These are phyloP conservation scores for Leptonema lineaticorne DNA, from an alignment of 1,140 invertebrate genomes.

Conservation along the genomic window DNA sequence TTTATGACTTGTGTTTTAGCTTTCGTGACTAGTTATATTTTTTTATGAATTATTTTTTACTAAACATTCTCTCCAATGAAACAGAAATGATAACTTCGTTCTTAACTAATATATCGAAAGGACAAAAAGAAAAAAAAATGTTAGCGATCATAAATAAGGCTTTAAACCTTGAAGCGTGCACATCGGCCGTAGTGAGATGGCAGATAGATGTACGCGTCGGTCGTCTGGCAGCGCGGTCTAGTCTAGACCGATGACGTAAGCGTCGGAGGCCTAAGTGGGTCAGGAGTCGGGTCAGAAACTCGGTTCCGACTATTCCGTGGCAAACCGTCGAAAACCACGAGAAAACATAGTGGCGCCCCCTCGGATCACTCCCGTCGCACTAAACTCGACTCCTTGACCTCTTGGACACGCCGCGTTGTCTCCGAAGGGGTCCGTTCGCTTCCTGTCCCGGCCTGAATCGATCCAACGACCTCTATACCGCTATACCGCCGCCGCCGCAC, in stretches of 20 bases:
- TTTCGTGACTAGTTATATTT: no score
- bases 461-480: not conserved
- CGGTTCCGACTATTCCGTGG: not conserved
- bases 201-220: not conserved
- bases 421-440: not conserved
- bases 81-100: no score
- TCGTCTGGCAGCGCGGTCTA: conserved; percentile 5
- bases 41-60: no score
- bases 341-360: not conserved
- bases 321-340: conserved; percentile 2
- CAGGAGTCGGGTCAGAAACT: conserved; percentile 2
- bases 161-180: no score
- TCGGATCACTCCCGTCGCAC: not conserved
- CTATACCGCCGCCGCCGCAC: not conserved
- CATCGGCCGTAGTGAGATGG: not conserved
- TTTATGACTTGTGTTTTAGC: no score
- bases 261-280: conserved; percentile 23
- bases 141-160: no score
- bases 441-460: not conserved
- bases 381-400: not conserved
- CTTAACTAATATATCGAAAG: no score
- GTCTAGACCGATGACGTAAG: conserved; percentile 29
- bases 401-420: not conserved
- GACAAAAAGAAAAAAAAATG: no score
- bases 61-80: no score